Evolutionary conservation across 2,888 invertebrate species (phyloP), one percentile per base, ranked within the genome.

Genomic region (Andrena marginata): DNA sequence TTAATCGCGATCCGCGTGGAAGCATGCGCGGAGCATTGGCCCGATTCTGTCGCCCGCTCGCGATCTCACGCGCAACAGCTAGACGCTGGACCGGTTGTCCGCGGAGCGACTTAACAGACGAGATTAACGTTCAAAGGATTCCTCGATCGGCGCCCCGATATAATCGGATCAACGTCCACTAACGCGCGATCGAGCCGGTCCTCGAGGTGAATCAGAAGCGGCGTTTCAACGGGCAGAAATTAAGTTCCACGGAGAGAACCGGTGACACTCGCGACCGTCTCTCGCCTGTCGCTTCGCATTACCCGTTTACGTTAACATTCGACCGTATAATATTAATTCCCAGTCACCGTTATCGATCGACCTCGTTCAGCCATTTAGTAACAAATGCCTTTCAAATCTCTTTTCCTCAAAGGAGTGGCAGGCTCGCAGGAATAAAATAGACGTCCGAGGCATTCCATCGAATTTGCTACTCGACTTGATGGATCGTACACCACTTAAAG

Each of bases 101-200:
- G 51, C 51, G 29, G 69, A 16, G 51, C 67, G 42, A 77, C 72
- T 63, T 59, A n/a, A 60, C 70, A 48, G 48, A 26, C 31, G 48
- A 70, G 84, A 85, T 88, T 84, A 87, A 83, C 67, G 70, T 65
- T 60, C 72, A 67, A 59, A 56, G 79, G 77, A 80, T 81, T 69
- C 64, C 72, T 69, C 77, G 82, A 87, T 77, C 82, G 75, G 63
- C 79, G 72, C 75, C 81, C 2, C 85, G 89, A 86, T 85, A 84
- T 92, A 92, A 92, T 91, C 91, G 91, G 89, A 92, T 91, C 87
- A 91, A 85, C 84, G 82, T 85, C 86, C 77, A 69, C 76, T 87
- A 86, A 89, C 85, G 82, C 83, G 89, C 60, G 76, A 74, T 84
- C 68, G 26, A 63, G 51, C 51, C 51, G 49, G 64, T 56, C 31